Base-by-base conservation (phyloP, 2,797 vertebrate species). In the Triplophysa yarkandensis region DNA sequence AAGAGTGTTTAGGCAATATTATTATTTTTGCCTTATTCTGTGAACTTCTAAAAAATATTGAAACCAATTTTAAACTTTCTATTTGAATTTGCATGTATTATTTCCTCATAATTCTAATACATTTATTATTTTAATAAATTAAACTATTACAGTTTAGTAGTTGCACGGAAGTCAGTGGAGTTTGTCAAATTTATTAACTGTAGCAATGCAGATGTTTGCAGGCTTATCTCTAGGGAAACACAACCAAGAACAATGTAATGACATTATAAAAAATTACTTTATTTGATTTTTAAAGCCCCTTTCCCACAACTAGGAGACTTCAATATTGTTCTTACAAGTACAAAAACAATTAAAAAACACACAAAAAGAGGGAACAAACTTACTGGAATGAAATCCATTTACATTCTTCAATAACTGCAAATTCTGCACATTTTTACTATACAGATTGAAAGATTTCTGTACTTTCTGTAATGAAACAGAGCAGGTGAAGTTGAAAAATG, bases 281-380 rank as follows among this genome's bases (percentile, higher is more conserved):
- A 46, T 46, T 46, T 50, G 1, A 50, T 23, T 11, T 11, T 50
- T 10, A 50, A 50, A 17, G 19, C 27, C 9, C 4, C 4, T 63
- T 43, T 11, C 17, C 14, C 5, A 17, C 14, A n/a, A 25, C 5
- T 13, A 10, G 9, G 17, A 46, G 17, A 65, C 17, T 46, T 65
- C 19, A 30, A 46, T 11, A 30, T 28, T 16, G 41, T n/a, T 44
- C 25, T 9, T 16, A 11, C 41, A 70, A 46, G 27, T 58, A 44
- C 54, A 58, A 70, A 23, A 60, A 46, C 39, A 30, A 11, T 28
- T 46, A 21, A 32, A 70, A 70, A 70, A 69, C 2, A 9, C 27
- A 60, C 5, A 4, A 60, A 16, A 6, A 25, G 0, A 58, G 5
- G 23, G 9, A 61, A 36, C 19, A 34, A 48, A 62, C 3, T 17